Percentiles rank a stretch among this genome's conserved stretches.
These are phyloP conservation scores for Litoditis marina DNA, from an alignment of 2,888 invertebrate genomes.

Conservation along the genomic window DNA sequence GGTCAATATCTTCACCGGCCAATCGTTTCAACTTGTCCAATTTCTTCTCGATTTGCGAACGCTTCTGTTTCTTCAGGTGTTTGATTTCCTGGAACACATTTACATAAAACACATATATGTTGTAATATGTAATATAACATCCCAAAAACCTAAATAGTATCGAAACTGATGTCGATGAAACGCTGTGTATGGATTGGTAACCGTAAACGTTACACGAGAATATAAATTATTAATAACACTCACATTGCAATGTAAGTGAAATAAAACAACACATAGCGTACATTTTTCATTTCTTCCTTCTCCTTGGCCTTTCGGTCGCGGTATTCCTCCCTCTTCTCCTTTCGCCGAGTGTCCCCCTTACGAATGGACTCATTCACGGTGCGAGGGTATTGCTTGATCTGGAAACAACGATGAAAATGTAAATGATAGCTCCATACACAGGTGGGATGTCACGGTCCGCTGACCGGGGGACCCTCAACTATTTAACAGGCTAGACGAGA, in stretches of 20 bases:
- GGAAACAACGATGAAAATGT: no score
- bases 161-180: neutral
- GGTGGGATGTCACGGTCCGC: no score
- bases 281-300: constrained; percentile 78
- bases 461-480: no score
- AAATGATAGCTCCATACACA: no score
- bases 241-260: neutral
- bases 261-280: constrained; percentile 69
- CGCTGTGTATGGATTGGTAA: no score
- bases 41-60: constrained; percentile 84
- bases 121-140: no score
- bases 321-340: constrained; percentile 73
- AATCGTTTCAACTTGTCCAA: constrained; percentile 81
- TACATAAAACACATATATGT: neutral
- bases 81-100: constrained; percentile 74
- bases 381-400: constrained; percentile 86
- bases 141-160: neutral
- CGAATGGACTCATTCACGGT: constrained; percentile 80
- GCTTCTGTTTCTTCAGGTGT: constrained; percentile 71
- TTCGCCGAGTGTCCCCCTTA: constrained; percentile 61
- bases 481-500: no score
- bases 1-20: constrained; percentile 77
- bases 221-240: no score
- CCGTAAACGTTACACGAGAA: no score
- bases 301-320: constrained; percentile 66